Evolutionary conservation across 2,888 invertebrate species (phyloP), one percentile per base, ranked within the genome.

Genomic region (Scrobipalpa atriplicella): DNA sequence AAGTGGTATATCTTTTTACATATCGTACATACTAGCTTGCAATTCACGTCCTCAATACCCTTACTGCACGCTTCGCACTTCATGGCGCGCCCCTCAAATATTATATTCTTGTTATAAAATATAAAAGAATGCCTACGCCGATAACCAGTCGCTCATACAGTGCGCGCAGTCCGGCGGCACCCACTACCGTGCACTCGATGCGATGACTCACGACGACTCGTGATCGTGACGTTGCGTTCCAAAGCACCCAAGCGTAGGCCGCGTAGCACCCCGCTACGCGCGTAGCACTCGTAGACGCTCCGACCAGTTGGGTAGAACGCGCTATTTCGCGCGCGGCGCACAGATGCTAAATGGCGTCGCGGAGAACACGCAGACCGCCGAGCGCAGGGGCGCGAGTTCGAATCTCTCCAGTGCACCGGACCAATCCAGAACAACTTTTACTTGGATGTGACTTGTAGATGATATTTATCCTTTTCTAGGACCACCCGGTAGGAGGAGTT

Each of bases 401-500:
- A 43, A 43, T n/a, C 43, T n/a, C 43, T n/a, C 43, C 43, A 41
- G 41, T 11, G 10, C 7, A 3, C 3, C 43, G 6, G n/a, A 11
- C 43, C 43, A 43, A 11, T 43, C 43, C 43, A 13, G n/a, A 43
- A 2, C 43, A 43, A n/a, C 43, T 8, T 10, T n/a, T 13, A 13
- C 3, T 43, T n/a, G n/a, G 43, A 13, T 2, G 43, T 3, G n/a
- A 43, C 6, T 43, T n/a, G 1, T 13, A n/a, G n/a, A 43, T n/a
- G n/a, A 11, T n/a, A n/a, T 13, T 1, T 43, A 43, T 43, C 43
- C 43, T 8, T 43, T 13, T 43, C 43, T 43, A 43, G 43, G 43
- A 43, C 43, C 43, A n/a, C 43, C 43, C 43, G 43, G 43, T 43
- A 43, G 43, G 43, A 43, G 43, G 43, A 43, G 43, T 43, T 13